Evolutionary conservation across 2,888 invertebrate species (phyloP), one percentile per base, ranked within the genome.

Genomic region (Miltochrista miniata): DNA sequence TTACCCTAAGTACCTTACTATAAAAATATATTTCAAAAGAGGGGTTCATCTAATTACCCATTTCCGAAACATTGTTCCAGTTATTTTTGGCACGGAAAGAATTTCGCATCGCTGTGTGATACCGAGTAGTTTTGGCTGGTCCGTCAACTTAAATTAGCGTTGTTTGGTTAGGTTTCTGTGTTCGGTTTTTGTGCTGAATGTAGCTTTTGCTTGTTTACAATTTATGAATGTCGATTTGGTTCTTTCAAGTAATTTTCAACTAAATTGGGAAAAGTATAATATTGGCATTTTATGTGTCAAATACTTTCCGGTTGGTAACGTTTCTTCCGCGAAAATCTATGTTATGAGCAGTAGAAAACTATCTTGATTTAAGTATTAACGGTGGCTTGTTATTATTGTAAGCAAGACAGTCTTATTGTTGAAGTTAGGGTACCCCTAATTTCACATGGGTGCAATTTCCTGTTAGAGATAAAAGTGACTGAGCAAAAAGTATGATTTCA

Each of bases 81-180:
- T 35, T 44, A 37, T 34, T 34, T 34, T 35, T 34, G 35, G 34
- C 43, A 12, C 14, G 4, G 8, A 30, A 30, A 37, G 10, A 39
- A 33, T 34, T 36, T 13, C 15, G 37, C 12, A 18, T 10, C 13
- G 15, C 30, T 45, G 18, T 7, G 37, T 29, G 36, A 37, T n/a
- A n/a, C n/a, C n/a, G 15, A 14, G 13, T 18, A 15, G 5, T 18
- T 37, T 14, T 42, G 9, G 10, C 24, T 9, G 13, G 5, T 11
- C 15, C 5, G 29, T 13, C 24, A 35, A 29, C 15, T 29, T 7
- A 14, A 30, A 41, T 30, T 30, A 35, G 34, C 24, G 13, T 15
- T 34, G 7, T 44, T 44, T 36, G 35, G 24, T 35, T 44, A 24
- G 44, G 24, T 35, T 44, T 24, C 44, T 10, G 35, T 35, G 35